A percentile compares a stretch with the other conserved stretches of the same genome.
Evolutionary conservation across 2,113 vertebrate genomes (phyloP).

Genomic region (Puntigrus tetrazona): DNA sequence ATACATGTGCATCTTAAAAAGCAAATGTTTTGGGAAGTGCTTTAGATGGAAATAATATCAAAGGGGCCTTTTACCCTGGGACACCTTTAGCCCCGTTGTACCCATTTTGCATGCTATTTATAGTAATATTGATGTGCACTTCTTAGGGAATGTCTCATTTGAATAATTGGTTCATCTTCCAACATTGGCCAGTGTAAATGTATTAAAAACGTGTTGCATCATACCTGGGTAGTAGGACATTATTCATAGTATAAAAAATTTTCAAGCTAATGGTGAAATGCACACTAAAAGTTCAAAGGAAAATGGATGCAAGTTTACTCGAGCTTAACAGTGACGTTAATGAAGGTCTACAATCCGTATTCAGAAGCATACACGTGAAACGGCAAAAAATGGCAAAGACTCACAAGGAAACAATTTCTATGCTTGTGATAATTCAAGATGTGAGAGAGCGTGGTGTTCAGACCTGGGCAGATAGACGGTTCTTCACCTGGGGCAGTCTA

Average conservation of each 20-base stretch:
- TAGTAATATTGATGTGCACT: background rate
- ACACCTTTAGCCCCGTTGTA: no score
- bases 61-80: no score
- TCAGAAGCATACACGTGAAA: background rate
- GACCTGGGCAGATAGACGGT: slow-evolving; percentile 4
- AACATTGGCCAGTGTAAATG: background rate
- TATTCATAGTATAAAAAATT: background rate
- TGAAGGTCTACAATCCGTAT: background rate
- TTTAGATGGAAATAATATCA: no score
- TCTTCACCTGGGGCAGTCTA: slow-evolving; percentile 31
- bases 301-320: background rate
- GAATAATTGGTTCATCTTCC: background rate
- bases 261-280: background rate
- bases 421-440: background rate
- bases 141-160: background rate
- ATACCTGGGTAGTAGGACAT: background rate
- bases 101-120: no score
- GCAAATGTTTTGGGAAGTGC: no score
- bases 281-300: background rate
- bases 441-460: slow-evolving; percentile 17
- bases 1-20: no score
- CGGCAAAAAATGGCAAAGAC: background rate
- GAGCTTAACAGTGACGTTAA: background rate
- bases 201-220: background rate
- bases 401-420: background rate